Percentiles rank a stretch among this genome's conserved stretches.
phyloP scores from a whole-genome alignment of 2,888 invertebrate genomes.

The Zelleria hepariella region DNA sequence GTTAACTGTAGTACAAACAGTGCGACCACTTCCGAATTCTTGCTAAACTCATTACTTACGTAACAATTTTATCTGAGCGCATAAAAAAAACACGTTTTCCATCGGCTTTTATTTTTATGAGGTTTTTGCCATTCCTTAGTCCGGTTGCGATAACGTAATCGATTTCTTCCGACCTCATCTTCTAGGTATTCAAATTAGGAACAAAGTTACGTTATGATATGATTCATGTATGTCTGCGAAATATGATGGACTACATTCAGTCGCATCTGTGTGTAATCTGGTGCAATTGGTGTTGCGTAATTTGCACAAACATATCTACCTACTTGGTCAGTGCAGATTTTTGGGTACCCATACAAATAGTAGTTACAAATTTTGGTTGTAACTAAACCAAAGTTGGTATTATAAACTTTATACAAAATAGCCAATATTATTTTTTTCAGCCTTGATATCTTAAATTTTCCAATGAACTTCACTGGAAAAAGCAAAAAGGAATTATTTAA shows the following conservation, averaged over 20 bases:
- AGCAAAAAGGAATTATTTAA: too few species aligned
- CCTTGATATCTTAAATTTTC: too few species aligned
- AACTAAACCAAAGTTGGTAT: too few species aligned
- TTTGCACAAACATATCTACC: neutral
- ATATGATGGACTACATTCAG: neutral
- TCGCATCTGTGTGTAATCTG: neutral
- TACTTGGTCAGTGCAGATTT: too few species aligned
- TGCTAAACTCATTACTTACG: conserved; percentile 10
- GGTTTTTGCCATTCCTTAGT: neutral
- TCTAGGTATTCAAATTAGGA: neutral
- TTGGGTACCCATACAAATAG: too few species aligned
- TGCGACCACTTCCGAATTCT: conserved; percentile 55
- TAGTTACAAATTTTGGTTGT: too few species aligned
- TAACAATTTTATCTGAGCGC: neutral
- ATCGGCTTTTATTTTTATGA: neutral
- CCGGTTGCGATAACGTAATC: neutral
- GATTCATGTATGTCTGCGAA: neutral
- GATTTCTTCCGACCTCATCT: neutral
- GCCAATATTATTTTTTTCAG: too few species aligned
- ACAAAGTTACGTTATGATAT: neutral
- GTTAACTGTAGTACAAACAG: conserved; percentile 27
- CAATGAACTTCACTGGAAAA: too few species aligned
- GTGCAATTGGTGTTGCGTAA: neutral
- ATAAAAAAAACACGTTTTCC: neutral
- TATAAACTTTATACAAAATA: too few species aligned